Evolutionary conservation across 2,113 vertebrate species (phyloP), one percentile per base, ranked within the genome.

Genomic region (Cathartes aura): DNA sequence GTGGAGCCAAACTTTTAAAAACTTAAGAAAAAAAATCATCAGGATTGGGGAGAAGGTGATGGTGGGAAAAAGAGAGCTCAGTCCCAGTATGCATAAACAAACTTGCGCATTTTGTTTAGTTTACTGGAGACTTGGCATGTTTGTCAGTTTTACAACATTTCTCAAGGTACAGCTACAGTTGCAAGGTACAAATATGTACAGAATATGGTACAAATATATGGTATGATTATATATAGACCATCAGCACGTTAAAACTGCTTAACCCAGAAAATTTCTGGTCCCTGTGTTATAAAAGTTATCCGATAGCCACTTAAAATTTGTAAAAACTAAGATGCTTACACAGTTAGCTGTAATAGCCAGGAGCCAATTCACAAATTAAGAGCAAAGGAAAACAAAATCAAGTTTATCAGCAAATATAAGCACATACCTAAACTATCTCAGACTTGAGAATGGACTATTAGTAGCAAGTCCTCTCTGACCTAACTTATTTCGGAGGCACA

Each of bases 1-100:
- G 60, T 71, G 50, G 76, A 94, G 85, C 87, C 76, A 81, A 96
- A 92, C 55, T 59, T 70, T 53, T 50, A 55, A 92, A 90, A 78
- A 58, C 19, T 42, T n/a, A 50, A 79, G 50, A 6, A 60, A 53
- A 48, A 87, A 19, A 48, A 48, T 42, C 34, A 23, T 58, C 27
- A 16, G 55, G 29, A 50, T 32, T 40, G 56, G 48, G 55, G 29
- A 60, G 58, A 71, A 73, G 73, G 48, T 71, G 56, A 45, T 2
- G 2, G 26, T 22, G 17, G 43, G 13, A 20, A 53, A 64, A 43
- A 64, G 40, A 50, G 11, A 38, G 8, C 15, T 59, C 42, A 53
- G 5, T 20, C 43, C 29, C 32, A 81, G 12, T 18, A 5, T 29
- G 6, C 11, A 47, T 47, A 68, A 93, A 70, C 30, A 50, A 87